phyloP scores from a whole-genome alignment of 2,797 vertebrate species.

The Pterois miles region DNA sequence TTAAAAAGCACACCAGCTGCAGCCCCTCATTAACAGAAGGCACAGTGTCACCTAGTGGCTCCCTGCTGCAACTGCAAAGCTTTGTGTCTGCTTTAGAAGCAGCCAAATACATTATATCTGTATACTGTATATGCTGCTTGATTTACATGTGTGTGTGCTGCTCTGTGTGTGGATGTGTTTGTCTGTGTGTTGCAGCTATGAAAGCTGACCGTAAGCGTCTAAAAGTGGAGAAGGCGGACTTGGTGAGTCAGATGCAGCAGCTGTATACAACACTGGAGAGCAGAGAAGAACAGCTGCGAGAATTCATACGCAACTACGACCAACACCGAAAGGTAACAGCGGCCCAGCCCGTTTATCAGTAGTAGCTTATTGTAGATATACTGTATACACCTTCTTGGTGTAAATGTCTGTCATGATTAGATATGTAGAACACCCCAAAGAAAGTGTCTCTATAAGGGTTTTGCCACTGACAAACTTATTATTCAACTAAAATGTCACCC shows the following conservation, averaged over 20 bases:
- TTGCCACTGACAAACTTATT: neutral
- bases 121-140: neutral
- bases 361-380: neutral
- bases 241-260: constrained; percentile 98
- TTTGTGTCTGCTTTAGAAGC: neutral
- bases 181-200: constrained; percentile 87
- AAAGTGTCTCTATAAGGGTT: neutral
- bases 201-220: constrained; percentile 95
- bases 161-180: constrained; percentile 1
- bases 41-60: constrained; percentile 68
- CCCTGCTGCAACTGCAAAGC: constrained; percentile 14
- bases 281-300: constrained; percentile 93
- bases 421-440: neutral
- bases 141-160: neutral
- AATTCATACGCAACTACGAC: constrained; percentile 98
- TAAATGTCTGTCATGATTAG: too few relatives aligned
- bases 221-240: constrained; percentile 94
- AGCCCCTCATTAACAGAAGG: constrained; percentile 20
- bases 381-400: neutral
- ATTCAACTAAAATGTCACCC: neutral
- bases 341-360: neutral
- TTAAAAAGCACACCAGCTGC: neutral
- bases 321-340: constrained; percentile 92
- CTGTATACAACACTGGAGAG: constrained; percentile 96
- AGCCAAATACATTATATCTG: neutral